Evolutionary conservation across 2,888 invertebrate genomes (phyloP).

Genomic region (Oscheius sp.): DNA sequence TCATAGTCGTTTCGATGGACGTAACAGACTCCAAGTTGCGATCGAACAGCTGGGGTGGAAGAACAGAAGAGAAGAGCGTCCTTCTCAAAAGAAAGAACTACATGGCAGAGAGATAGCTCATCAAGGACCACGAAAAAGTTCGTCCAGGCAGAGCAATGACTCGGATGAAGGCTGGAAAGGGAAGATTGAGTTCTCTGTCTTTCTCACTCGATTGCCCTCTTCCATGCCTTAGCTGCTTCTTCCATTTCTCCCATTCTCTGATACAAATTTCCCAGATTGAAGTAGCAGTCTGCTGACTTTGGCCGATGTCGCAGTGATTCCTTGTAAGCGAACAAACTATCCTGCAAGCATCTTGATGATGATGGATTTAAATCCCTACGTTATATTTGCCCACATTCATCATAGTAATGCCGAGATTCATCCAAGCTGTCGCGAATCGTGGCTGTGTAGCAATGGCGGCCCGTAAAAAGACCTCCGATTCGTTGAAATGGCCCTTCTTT

Average conservation of each 20-base stretch:
- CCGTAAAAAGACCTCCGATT: slow-evolving; percentile 39
- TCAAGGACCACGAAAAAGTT: slow-evolving; percentile 82
- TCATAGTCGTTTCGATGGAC: slow-evolving; percentile 83
- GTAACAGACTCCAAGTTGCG: slow-evolving; percentile 86
- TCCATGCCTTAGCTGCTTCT: slow-evolving; percentile 84
- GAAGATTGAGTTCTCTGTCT: not conserved
- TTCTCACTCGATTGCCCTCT: slow-evolving; percentile 78
- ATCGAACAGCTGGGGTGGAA: slow-evolving; percentile 82
- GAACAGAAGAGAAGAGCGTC: slow-evolving; percentile 80
- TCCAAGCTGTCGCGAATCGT: slow-evolving; percentile 94
- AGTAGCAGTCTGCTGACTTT: slow-evolving; percentile 89
- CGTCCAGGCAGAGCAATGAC: slow-evolving; percentile 88
- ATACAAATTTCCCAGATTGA: slow-evolving; percentile 93
- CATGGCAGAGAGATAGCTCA: slow-evolving; percentile 76
- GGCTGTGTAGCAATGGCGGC: slow-evolving; percentile 72
- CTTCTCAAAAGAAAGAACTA: slow-evolving; percentile 80
- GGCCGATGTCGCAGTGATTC: slow-evolving; percentile 82
- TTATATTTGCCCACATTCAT: slow-evolving; percentile 73
- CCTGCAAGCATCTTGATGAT: slow-evolving; percentile 72
- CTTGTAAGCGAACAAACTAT: slow-evolving; percentile 83
- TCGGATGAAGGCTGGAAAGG: slow-evolving; percentile 74
- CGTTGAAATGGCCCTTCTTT: slow-evolving; percentile 38
- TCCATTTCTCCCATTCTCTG: slow-evolving; percentile 81
- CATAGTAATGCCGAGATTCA: slow-evolving; percentile 94
- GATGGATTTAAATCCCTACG: not conserved